A percentile compares a stretch with the other conserved stretches of the same genome.
Conservation (phyloP, 92 coral and sea anemone species). For the Scolanthus callimorphus region DNA sequence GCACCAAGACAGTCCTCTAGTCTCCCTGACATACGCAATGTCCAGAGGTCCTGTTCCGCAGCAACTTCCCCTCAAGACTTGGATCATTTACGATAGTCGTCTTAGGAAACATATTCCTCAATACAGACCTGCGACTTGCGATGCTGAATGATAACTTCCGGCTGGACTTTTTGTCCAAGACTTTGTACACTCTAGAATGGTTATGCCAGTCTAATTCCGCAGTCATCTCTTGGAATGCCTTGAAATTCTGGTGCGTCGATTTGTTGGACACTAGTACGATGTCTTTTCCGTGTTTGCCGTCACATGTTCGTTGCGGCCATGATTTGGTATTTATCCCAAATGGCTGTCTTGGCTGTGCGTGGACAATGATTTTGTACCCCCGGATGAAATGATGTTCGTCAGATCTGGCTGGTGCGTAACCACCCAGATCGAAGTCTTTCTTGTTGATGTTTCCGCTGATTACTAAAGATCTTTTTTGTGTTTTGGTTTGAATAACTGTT, state of each 20-base stretch:
- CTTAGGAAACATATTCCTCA: conserved; percentile 47
- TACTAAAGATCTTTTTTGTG: conserved; percentile 12
- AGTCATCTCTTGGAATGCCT: conserved; percentile 21
- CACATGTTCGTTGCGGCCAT: conserved; percentile 50
- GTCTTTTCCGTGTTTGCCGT: conserved; percentile 15
- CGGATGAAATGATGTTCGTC: conserved; percentile 18
- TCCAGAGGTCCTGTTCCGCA: conserved; percentile 74
- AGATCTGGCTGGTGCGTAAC: conserved; percentile 27
- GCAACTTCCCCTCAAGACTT: conserved; percentile 40
- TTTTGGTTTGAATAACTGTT: conserved; percentile 33
- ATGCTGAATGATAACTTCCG: neutral
- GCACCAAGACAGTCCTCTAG: conserved; percentile 63
- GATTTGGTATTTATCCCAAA: conserved; percentile 44
- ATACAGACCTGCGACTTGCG: conserved; percentile 50
- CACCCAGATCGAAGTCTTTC: conserved; percentile 37
- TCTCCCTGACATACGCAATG: conserved; percentile 46
- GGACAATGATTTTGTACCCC: neutral
- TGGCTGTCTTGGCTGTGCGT: too few species aligned
- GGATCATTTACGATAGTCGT: conserved; percentile 51
- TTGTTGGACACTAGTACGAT: conserved; percentile 29
- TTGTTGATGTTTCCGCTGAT: conserved; percentile 53
- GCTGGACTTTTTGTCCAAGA: conserved; percentile 37
- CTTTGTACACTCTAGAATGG: conserved; percentile 31
- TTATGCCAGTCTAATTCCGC: conserved; percentile 34
- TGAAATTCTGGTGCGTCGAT: conserved; percentile 20